Evolutionary conservation across 2,113 vertebrate genomes (phyloP).

Genomic region (Dascyllus trimaculatus): DNA sequence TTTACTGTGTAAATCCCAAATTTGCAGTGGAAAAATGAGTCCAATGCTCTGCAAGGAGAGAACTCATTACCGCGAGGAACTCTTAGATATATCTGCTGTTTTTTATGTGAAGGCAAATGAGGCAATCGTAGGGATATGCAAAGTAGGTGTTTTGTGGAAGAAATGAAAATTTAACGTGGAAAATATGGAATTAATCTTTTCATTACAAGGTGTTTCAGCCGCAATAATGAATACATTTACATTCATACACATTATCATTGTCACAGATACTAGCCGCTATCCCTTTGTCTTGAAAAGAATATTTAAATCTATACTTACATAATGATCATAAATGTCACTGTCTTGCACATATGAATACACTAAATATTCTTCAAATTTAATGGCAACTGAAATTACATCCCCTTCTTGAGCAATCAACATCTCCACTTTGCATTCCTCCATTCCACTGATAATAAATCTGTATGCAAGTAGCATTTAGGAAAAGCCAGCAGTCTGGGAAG

Average conservation of each 20-base stretch:
- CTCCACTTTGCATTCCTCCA: too few relatives aligned
- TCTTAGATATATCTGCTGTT: constrained; percentile 19
- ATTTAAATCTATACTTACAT: constrained; percentile 8
- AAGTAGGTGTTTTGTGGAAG: constrained; percentile 17
- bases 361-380: neutral
- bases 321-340: constrained; percentile 4
- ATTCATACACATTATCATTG: neutral
- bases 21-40: constrained; percentile 4
- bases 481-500: too few relatives aligned
- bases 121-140: constrained; percentile 7
- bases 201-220: constrained; percentile 16
- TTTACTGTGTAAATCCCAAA: constrained; percentile 17
- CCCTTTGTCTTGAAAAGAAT: neutral
- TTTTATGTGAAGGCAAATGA: constrained; percentile 26
- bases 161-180: constrained; percentile 29
- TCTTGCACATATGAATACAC: neutral
- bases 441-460: neutral
- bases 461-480: neutral
- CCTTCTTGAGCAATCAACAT: too few relatives aligned
- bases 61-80: constrained; percentile 18
- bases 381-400: too few relatives aligned
- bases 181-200: constrained; percentile 5
- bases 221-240: constrained; percentile 29
- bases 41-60: neutral
- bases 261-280: neutral